Evolutionary conservation across 1,140 invertebrate genomes (phyloP).

Genomic region (Sipha flava): DNA sequence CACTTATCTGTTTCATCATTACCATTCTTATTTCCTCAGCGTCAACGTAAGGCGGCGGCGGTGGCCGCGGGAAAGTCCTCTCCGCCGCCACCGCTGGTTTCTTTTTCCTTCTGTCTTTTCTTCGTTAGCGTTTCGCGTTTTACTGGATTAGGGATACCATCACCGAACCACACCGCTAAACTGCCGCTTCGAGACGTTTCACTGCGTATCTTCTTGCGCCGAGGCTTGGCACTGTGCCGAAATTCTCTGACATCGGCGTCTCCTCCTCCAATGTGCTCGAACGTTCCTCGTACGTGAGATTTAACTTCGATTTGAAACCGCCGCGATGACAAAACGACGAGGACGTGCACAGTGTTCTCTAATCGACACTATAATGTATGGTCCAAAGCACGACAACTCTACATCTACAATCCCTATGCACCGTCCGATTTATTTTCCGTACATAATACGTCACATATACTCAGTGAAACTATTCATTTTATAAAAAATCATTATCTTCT

Average conservation of each 20-base stretch:
- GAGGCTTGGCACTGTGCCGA: conserved; percentile 9
- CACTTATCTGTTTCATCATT: conserved; percentile 29
- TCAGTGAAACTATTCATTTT: too few relatives aligned
- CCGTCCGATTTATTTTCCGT: too few relatives aligned
- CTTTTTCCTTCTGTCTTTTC: neutral
- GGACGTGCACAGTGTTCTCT: neutral
- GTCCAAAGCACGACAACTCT: too few relatives aligned
- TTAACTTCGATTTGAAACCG: neutral
- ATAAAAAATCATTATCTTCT: too few relatives aligned
- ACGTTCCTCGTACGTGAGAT: neutral
- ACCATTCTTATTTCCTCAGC: neutral
- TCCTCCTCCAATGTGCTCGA: neutral
- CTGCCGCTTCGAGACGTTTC: neutral
- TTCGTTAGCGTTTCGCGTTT: neutral
- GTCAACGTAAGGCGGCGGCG: neutral
- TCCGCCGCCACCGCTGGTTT: neutral
- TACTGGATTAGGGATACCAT: neutral
- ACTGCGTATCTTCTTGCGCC: neutral
- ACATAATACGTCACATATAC: too few relatives aligned
- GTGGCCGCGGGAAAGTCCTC: neutral
- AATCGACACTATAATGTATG: too few relatives aligned
- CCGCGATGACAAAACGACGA: neutral
- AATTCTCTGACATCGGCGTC: neutral
- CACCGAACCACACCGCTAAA: neutral
- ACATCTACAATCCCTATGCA: too few relatives aligned